A percentile compares a stretch with the other conserved stretches of the same genome.
phyloP scores from a whole-genome alignment of 2,797 vertebrate species.

The Chaetodon trifasciatus region DNA sequence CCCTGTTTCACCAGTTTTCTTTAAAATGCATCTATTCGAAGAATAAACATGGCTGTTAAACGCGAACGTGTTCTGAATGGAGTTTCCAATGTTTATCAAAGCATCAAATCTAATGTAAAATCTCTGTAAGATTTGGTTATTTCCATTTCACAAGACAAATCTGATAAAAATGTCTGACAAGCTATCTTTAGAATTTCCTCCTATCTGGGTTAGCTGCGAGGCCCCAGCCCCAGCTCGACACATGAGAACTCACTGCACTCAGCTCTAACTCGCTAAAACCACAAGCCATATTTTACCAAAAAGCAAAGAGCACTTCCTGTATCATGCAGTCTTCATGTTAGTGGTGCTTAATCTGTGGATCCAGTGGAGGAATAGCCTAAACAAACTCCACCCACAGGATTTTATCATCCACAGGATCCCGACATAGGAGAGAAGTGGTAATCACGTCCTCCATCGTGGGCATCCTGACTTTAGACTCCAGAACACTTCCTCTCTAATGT shows the following conservation, averaged over 20 bases:
- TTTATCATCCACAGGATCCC: conserved; percentile 51
- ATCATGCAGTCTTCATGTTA: conserved; percentile 42
- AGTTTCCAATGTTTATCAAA: conserved; percentile 17
- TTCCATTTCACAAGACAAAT: conserved; percentile 2
- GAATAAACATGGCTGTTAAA: neutral
- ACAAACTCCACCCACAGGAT: conserved; percentile 72
- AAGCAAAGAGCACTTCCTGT: conserved; percentile 58
- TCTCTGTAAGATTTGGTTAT: neutral
- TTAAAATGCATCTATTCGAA: neutral
- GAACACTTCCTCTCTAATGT: conserved; percentile 74
- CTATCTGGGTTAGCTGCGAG: neutral
- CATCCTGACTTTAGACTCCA: conserved; percentile 64
- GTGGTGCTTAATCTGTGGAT: conserved; percentile 58
- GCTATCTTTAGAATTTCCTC: conserved; percentile 23
- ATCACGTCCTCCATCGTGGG: conserved; percentile 63
- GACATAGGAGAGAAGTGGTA: conserved; percentile 32
- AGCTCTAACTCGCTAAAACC: conserved; percentile 36
- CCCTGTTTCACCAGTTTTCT: neutral
- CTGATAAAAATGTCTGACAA: neutral
- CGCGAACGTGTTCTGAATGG: neutral
- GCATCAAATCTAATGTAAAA: conserved; percentile 39
- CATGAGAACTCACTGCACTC: conserved; percentile 2
- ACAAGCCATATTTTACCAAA: conserved; percentile 48
- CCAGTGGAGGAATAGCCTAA: conserved; percentile 48
- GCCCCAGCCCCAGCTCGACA: conserved; percentile 12